phyloP scores from a whole-genome alignment of 2,888 invertebrate species.

The Agrotis segetum region DNA sequence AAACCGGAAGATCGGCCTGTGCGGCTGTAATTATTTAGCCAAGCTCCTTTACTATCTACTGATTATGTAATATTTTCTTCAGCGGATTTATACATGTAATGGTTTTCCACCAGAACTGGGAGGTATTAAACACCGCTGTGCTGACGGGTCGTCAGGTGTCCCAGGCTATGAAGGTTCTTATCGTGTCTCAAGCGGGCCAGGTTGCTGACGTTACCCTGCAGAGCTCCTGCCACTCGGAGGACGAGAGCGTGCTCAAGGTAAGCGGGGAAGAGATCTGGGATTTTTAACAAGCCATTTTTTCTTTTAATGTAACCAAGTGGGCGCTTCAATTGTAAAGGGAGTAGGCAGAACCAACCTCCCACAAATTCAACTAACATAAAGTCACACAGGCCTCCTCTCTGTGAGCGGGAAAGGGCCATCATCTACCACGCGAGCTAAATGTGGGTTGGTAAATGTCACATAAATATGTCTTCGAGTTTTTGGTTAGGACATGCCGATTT shows the following conservation, averaged over 20 bases:
- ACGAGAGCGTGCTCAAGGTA: slow-evolving; percentile 99
- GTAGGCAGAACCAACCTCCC: not conserved
- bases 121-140: slow-evolving; percentile 98
- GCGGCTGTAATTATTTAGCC: too few relatives aligned
- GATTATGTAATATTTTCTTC: too few relatives aligned
- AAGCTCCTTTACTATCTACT: too few relatives aligned
- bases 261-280: not conserved
- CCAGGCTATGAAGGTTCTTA: slow-evolving; percentile 98
- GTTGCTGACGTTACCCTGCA: slow-evolving; percentile 98
- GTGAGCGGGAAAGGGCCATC: too few relatives aligned
- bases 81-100: not conserved
- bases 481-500: too few relatives aligned
- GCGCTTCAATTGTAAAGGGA: not conserved
- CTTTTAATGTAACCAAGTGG: not conserved
- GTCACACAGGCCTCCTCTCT: too few relatives aligned
- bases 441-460: too few relatives aligned
- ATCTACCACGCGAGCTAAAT: too few relatives aligned
- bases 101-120: slow-evolving; percentile 94
- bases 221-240: slow-evolving; percentile 98
- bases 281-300: too few relatives aligned
- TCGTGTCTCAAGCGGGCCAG: slow-evolving; percentile 98
- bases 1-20: too few relatives aligned
- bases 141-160: slow-evolving; percentile 98
- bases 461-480: too few relatives aligned
- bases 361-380: not conserved